Percentiles rank a stretch among this genome's conserved stretches.
phyloP scores from a whole-genome alignment of 2,888 invertebrate genomes.

The Cantharis nigra region DNA sequence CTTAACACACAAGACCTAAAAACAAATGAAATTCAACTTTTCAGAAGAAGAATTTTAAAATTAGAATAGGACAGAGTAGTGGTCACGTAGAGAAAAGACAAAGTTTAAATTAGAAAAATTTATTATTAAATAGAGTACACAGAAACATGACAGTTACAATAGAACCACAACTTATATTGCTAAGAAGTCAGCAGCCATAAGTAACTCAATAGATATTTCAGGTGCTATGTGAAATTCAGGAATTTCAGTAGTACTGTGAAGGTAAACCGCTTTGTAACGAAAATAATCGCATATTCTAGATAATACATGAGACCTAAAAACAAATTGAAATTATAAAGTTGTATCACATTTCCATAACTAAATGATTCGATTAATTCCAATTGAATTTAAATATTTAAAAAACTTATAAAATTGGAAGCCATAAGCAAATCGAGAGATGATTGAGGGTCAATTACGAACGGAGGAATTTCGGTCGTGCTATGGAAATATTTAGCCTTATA shows the following conservation, averaged over 20 bases:
- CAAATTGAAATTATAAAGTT: slow-evolving; percentile 6
- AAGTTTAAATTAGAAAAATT: background rate
- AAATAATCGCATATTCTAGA: slow-evolving; percentile 98
- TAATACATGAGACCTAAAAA: slow-evolving; percentile 85
- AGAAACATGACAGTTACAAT: background rate
- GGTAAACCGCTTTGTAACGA: slow-evolving; percentile 93
- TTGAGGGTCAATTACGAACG: background rate
- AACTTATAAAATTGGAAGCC: background rate
- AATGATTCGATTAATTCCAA: background rate
- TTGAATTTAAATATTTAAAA: background rate
- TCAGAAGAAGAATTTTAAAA: background rate
- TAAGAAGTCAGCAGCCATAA: slow-evolving; percentile 97
- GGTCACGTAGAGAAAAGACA: background rate
- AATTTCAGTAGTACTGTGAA: slow-evolving; percentile 94
- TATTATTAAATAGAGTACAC: background rate
- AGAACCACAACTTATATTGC: slow-evolving; percentile 48
- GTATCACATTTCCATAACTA: background rate
- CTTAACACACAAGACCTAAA: background rate
- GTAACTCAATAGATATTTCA: slow-evolving; percentile 90
- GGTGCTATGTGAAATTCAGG: slow-evolving; percentile 96
- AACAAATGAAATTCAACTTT: background rate
- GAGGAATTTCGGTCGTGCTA: background rate
- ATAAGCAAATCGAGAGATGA: background rate
- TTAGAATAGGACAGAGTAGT: background rate
- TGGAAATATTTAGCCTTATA: background rate